These are phyloP conservation scores for Poliocrania exsul DNA, from an alignment of 2,797 vertebrate genomes.

Conservation along the genomic window DNA sequence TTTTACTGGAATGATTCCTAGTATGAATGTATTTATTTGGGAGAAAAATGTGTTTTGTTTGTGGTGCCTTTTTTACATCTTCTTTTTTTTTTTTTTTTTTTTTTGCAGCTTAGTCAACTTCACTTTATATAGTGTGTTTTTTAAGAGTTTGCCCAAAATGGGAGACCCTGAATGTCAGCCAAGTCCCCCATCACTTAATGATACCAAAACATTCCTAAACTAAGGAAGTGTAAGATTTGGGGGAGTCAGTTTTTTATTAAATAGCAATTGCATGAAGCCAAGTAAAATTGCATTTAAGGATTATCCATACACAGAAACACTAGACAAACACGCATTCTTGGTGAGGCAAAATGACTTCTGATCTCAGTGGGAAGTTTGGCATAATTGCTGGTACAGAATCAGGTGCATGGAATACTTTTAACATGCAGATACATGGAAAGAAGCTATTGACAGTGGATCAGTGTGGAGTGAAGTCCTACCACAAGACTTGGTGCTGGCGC, in stretches of 20 bases:
- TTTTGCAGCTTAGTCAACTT: not conserved
- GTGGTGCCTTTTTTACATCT: rapidly evolving
- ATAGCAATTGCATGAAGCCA: not conserved
- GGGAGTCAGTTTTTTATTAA: not conserved
- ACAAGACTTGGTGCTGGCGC: not conserved
- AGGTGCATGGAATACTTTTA: not conserved
- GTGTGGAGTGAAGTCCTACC: not conserved
- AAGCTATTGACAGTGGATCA: not conserved
- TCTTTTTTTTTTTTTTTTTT: rapidly evolving
- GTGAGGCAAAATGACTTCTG: not conserved
- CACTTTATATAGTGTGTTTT: not conserved
- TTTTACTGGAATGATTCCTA: slow-evolving; percentile 24
- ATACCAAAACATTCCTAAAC: not conserved
- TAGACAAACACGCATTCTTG: not conserved
- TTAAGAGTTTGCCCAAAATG: not conserved
- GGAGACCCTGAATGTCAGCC: not conserved
- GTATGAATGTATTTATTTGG: not conserved
- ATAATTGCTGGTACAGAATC: not conserved
- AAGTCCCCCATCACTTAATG: not conserved
- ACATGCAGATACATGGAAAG: not conserved
- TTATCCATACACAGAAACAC: not conserved
- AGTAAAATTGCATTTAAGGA: not conserved
- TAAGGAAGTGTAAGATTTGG: not conserved
- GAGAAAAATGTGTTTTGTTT: not conserved
- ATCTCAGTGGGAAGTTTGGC: not conserved